Conservation (phyloP, 2,888 invertebrate genomes). For the Agonopterix heracliana region DNA sequence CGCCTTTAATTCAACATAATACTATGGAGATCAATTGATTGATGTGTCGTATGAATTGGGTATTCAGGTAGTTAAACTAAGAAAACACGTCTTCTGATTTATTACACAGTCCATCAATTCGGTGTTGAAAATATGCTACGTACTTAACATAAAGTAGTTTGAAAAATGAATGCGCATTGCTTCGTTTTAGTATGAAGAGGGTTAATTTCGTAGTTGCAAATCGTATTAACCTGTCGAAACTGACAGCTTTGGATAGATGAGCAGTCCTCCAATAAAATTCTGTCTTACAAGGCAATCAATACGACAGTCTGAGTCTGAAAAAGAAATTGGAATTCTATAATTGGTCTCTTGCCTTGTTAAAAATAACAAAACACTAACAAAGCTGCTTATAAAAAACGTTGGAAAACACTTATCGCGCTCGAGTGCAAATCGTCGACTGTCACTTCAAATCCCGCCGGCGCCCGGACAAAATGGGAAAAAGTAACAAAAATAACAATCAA, state of each 20-base stretch:
- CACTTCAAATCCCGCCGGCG: slow-evolving; percentile 64
- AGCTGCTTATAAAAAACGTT: slow-evolving; percentile 67
- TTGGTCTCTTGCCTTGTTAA: background rate
- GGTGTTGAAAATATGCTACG: slow-evolving; percentile 14
- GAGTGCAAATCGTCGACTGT: slow-evolving; percentile 73
- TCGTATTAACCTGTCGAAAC: slow-evolving; percentile 29
- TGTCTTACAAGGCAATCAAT: background rate
- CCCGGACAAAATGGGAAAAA: slow-evolving; percentile 60
- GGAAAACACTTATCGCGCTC: slow-evolving; percentile 72
- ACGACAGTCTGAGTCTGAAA: background rate
- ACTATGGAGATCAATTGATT: background rate
- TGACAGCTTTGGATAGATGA: slow-evolving; percentile 24
- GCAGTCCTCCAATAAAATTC: slow-evolving; percentile 19
- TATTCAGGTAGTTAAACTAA: background rate
- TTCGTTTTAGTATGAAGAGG: slow-evolving; percentile 20
- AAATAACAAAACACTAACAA: slow-evolving; percentile 52
- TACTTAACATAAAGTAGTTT: slow-evolving; percentile 11
- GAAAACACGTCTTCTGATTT: background rate
- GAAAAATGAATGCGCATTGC: slow-evolving; percentile 20
- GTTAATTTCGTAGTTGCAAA: slow-evolving; percentile 25
- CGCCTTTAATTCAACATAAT: background rate
- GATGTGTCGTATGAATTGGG: background rate
- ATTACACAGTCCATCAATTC: background rate
- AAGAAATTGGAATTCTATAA: background rate
- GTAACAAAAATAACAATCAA: slow-evolving; percentile 76